These are phyloP conservation scores for Micrastur ruficollis DNA, from an alignment of 2,797 vertebrate species.

Conservation along the genomic window DNA sequence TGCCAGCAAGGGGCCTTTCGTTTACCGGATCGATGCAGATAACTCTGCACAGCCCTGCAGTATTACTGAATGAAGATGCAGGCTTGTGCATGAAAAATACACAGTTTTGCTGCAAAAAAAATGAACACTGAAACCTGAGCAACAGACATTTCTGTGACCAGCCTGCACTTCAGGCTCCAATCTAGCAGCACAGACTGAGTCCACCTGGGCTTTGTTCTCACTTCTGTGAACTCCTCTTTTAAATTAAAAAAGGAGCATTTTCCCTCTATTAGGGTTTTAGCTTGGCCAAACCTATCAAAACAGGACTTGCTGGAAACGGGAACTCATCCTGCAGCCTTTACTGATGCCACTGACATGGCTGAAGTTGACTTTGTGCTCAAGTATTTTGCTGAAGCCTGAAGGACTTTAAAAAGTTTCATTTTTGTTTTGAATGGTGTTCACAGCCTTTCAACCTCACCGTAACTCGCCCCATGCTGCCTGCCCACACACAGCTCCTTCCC, in stretches of 20 bases:
- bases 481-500: background rate
- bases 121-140: background rate
- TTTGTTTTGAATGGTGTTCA: background rate
- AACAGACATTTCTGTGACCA: background rate
- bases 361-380: background rate
- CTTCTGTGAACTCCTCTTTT: background rate
- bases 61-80: background rate
- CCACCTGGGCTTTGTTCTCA: background rate
- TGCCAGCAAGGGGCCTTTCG: conserved; percentile 37
- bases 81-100: background rate
- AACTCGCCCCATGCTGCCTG: background rate
- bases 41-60: background rate
- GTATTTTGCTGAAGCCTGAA: background rate
- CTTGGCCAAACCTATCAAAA: background rate
- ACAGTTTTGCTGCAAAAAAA: background rate
- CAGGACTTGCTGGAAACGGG: background rate
- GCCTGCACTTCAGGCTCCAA: background rate
- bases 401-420: background rate
- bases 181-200: background rate
- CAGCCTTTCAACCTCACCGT: background rate
- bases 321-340: background rate
- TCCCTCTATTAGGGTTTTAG: background rate
- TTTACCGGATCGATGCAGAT: conserved; percentile 35
- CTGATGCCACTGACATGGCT: background rate
- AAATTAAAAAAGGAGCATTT: background rate